These are phyloP conservation scores for Dendronephthya gigantea DNA, from an alignment of 64 coral and sea anemone species.

Conservation along the genomic window DNA sequence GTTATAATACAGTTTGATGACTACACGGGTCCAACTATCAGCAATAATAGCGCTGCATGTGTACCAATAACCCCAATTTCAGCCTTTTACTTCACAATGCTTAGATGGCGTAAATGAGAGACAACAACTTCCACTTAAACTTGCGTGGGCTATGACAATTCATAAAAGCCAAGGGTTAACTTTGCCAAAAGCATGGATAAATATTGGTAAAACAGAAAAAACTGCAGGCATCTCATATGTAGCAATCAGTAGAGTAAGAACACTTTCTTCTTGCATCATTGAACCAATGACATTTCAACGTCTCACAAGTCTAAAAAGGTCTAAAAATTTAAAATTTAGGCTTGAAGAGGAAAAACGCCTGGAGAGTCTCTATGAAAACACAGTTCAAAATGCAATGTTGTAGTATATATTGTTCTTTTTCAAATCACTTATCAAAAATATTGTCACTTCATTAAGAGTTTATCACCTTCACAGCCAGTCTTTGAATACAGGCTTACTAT, in stretches of 20 bases:
- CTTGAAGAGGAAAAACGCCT: neutral
- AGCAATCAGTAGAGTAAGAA: neutral
- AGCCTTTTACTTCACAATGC: neutral
- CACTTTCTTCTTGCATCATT: neutral
- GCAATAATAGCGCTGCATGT: neutral
- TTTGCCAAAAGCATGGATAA: neutral
- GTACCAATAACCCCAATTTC: neutral
- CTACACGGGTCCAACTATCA: neutral
- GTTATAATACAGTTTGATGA: neutral
- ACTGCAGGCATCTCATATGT: slow-evolving; percentile 1
- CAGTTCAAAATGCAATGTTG: neutral
- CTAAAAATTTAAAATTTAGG: neutral
- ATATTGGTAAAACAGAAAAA: neutral
- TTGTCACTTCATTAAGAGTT: neutral
- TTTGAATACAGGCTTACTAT: neutral
- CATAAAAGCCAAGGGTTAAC: neutral
- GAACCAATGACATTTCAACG: slow-evolving; percentile 6
- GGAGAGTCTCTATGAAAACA: neutral
- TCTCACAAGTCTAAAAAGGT: neutral
- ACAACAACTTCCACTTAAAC: slow-evolving; percentile 4
- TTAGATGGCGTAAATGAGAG: neutral
- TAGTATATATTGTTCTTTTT: neutral
- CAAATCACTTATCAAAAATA: neutral
- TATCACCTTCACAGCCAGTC: neutral
- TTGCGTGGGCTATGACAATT: neutral